Conservation (phyloP, 2,113 vertebrate genomes). For the Trogon surrucura region DNA sequence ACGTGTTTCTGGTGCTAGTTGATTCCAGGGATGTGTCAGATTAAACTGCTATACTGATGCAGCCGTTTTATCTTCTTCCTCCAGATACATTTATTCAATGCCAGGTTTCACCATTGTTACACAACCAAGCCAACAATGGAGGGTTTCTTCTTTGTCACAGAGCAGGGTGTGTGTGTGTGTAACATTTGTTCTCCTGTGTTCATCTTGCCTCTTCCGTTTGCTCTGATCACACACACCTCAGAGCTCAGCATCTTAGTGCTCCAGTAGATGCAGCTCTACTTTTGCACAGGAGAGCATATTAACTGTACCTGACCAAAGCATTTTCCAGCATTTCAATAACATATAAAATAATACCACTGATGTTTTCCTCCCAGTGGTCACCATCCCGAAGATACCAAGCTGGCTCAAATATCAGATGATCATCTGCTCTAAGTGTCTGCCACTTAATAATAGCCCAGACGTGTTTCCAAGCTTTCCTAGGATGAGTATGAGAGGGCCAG, state of each 20-base stretch:
- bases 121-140: not conserved
- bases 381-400: rapidly evolving
- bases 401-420: not conserved
- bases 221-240: not conserved
- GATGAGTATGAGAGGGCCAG: not conserved
- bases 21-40: not conserved
- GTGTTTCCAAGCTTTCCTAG: not conserved
- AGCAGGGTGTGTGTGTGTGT: too few relatives aligned
- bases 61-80: not conserved
- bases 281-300: not conserved
- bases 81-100: not conserved
- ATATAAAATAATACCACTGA: not conserved
- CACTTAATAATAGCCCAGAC: not conserved
- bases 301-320: not conserved
- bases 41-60: not conserved
- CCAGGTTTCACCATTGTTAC: not conserved
- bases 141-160: not conserved
- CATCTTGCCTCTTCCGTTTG: not conserved
- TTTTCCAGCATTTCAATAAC: not conserved
- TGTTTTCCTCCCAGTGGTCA: not conserved
- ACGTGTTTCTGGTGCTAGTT: not conserved
- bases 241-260: not conserved
- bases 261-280: not conserved
- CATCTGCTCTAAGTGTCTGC: not conserved
- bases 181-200: not conserved